Percentiles rank a stretch among this genome's conserved stretches.
Conservation (phyloP, 2,888 invertebrate genomes). For the Scaptomyza cyrtandrae region DNA sequence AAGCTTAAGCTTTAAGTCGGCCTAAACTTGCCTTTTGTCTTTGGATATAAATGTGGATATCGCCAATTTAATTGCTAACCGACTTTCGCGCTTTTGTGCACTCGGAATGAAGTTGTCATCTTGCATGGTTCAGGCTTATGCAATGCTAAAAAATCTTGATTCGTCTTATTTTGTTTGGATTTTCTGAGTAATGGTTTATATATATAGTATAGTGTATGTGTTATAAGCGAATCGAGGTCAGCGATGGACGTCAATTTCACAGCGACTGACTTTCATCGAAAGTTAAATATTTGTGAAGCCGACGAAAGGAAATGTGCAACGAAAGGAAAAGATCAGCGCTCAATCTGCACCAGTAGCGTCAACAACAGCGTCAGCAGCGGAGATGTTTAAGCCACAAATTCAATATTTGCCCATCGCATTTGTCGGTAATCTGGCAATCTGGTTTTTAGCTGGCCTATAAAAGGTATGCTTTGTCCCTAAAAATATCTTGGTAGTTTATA, state of each 20-base stretch:
- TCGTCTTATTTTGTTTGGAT: conserved; percentile 47
- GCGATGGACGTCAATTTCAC: conserved; percentile 57
- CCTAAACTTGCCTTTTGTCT: conserved; percentile 38
- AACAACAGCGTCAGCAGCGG: not conserved
- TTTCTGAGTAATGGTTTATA: conserved; percentile 53
- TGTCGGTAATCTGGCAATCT: not conserved
- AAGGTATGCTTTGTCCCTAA: conserved; percentile 8
- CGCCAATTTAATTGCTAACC: conserved; percentile 42
- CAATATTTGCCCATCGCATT: conserved; percentile 65
- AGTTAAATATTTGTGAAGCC: conserved; percentile 77
- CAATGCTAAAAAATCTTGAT: conserved; percentile 68
- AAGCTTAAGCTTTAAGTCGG: conserved; percentile 41
- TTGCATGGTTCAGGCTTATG: conserved; percentile 51
- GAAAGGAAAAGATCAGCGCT: conserved; percentile 64
- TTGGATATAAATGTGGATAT: conserved; percentile 47
- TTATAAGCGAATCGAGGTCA: conserved; percentile 64
- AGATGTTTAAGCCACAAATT: conserved; percentile 37
- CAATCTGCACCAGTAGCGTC: conserved; percentile 7
- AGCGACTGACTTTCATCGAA: conserved; percentile 72
- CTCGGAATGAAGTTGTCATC: conserved; percentile 58
- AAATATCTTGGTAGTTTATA: no score
- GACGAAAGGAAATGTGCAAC: conserved; percentile 70
- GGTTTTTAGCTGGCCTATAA: no score
- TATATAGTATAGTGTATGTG: not conserved
- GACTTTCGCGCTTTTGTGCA: conserved; percentile 49